Conservation (phyloP, 2,888 invertebrate genomes). For the Tenthredo livida region DNA sequence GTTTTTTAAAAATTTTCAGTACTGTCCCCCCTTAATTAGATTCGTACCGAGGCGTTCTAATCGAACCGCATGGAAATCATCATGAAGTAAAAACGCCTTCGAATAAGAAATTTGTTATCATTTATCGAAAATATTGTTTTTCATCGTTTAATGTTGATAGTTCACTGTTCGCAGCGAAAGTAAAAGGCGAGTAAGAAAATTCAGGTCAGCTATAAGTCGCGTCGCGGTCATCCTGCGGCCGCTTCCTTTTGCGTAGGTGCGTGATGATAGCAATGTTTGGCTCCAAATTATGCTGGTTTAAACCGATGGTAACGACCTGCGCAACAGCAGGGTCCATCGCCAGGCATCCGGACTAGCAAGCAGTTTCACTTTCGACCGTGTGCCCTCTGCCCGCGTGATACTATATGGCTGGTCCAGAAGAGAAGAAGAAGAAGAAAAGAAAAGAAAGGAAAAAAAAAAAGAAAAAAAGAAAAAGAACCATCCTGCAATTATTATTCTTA, state of each 20-base stretch:
- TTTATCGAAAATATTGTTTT: background rate
- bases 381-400: conserved; percentile 14
- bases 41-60: background rate
- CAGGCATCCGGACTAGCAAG: conserved; percentile 51
- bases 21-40: too few relatives aligned
- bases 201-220: conserved; percentile 1
- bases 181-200: background rate
- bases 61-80: background rate
- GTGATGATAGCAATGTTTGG: conserved; percentile 21
- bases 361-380: conserved; percentile 47
- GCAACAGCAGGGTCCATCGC: conserved; percentile 52
- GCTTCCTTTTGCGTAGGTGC: conserved; percentile 62
- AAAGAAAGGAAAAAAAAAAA: background rate
- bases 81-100: background rate
- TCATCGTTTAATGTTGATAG: background rate
- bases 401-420: background rate
- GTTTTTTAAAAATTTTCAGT: too few relatives aligned
- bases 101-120: background rate
- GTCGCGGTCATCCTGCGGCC: conserved; percentile 63
- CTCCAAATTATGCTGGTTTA: conserved; percentile 11
- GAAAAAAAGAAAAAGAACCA: background rate
- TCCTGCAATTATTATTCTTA: background rate
- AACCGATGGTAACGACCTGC: conserved; percentile 53
- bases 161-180: conserved; percentile 22
- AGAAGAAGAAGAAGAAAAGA: background rate